These are phyloP conservation scores for Penaeus chinensis DNA, from an alignment of 1,140 invertebrate genomes.

Conservation along the genomic window DNA sequence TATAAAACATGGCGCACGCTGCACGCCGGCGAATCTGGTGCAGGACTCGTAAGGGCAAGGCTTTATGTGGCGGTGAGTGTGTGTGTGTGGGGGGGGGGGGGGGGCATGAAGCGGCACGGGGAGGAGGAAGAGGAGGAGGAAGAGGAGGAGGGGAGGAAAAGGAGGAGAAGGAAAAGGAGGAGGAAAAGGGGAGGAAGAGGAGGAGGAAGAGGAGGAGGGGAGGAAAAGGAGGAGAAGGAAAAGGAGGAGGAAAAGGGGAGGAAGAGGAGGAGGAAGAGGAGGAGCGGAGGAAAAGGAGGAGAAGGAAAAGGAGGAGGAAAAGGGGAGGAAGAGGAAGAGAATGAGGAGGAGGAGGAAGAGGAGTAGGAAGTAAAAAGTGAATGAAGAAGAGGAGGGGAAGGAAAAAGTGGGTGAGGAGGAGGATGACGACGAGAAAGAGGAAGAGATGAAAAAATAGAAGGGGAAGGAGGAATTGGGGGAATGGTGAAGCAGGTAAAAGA, in stretches of 20 bases:
- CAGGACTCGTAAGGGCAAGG: slow-evolving; percentile 19
- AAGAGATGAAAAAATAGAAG: no score
- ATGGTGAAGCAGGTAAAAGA: background rate
- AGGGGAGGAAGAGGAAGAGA: no score
- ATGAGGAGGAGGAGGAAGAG: background rate
- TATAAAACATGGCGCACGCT: slow-evolving; percentile 53
- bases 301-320: no score
- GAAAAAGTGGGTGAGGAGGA: background rate
- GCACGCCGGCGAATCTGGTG: slow-evolving; percentile 41
- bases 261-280: background rate
- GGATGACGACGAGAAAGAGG: background rate
- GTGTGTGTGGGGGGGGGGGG: background rate
- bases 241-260: background rate
- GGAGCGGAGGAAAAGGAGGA: background rate
- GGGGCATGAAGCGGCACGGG: background rate
- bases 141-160: no score
- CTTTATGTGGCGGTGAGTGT: slow-evolving; percentile 13
- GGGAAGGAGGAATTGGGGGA: no score
- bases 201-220: no score
- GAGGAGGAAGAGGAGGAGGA: background rate
- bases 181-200: background rate
- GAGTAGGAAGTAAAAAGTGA: background rate
- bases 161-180: background rate
- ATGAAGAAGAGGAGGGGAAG: background rate
- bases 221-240: no score